Evolutionary conservation across 2,113 vertebrate genomes (phyloP).

Genomic region (Camelus bactrianus): DNA sequence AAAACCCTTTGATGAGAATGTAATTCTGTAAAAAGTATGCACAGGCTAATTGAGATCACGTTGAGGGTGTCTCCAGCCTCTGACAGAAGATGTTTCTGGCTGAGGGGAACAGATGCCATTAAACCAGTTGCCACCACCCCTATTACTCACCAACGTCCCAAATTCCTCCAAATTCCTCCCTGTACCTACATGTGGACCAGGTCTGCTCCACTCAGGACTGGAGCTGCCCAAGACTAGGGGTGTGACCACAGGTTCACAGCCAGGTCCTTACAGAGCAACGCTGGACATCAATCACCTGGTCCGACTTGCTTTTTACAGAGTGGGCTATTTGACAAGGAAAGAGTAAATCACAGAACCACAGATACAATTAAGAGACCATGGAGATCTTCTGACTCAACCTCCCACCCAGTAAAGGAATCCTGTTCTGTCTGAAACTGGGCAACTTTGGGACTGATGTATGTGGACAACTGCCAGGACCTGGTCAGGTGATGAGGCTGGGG

Average conservation of each 20-base stretch:
- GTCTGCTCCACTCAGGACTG: not conserved
- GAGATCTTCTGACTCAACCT: not conserved
- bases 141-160: not conserved
- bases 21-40: conserved; percentile 86
- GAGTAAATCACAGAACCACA: conserved; percentile 47
- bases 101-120: conserved; percentile 80
- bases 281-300: not conserved
- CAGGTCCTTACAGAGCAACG: not conserved
- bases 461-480: not conserved
- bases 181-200: not conserved
- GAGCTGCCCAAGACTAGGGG: not conserved
- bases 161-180: not conserved
- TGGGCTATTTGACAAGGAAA: conserved; percentile 32
- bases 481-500: not conserved
- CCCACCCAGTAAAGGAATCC: not conserved
- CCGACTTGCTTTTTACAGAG: conserved; percentile 39
- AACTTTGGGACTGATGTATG: not conserved
- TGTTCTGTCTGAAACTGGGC: not conserved
- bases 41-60: conserved; percentile 86
- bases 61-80: conserved; percentile 82
- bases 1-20: conserved; percentile 87
- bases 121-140: conserved; percentile 72
- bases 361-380: not conserved
- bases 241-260: not conserved
- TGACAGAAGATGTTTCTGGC: conserved; percentile 79